A percentile compares a stretch with the other conserved stretches of the same genome.
Evolutionary conservation across 2,888 invertebrate genomes (phyloP).

Genomic region (Pachycephus smyrnensis): DNA sequence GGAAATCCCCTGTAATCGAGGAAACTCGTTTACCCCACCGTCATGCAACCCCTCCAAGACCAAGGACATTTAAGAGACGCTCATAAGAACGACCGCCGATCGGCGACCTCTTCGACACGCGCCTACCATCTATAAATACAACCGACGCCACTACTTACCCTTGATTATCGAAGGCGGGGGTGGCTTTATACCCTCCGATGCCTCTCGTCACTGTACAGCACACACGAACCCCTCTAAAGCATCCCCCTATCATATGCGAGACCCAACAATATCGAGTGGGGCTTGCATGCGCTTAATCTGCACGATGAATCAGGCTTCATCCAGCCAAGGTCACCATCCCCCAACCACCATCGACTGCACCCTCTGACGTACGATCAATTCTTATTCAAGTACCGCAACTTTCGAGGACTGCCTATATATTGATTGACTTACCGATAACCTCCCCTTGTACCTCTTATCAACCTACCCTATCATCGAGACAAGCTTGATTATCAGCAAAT

Average conservation of each 20-base stretch:
- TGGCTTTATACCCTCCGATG: background rate
- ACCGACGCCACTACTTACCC: background rate
- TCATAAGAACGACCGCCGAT: background rate
- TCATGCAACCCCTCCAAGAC: background rate
- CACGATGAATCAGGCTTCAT: slow-evolving; percentile 13
- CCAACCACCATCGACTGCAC: background rate
- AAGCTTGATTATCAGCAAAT: too few relatives aligned
- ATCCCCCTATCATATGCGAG: background rate
- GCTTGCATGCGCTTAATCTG: slow-evolving; percentile 23
- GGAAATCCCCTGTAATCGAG: background rate
- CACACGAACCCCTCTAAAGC: background rate
- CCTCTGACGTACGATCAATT: background rate
- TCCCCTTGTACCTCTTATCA: background rate
- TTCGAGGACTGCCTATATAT: background rate
- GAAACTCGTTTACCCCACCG: background rate
- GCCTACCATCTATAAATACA: background rate
- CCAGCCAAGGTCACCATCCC: slow-evolving; percentile 13
- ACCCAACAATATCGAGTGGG: slow-evolving; percentile 7
- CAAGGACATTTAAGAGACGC: background rate
- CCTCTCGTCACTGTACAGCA: background rate
- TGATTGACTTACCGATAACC: background rate
- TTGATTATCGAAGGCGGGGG: background rate
- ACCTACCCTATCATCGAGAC: background rate
- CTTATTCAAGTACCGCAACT: background rate
- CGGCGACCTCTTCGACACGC: background rate